These are phyloP conservation scores for Melanocharis versteri DNA, from an alignment of 2,113 vertebrate genomes.

Conservation along the genomic window DNA sequence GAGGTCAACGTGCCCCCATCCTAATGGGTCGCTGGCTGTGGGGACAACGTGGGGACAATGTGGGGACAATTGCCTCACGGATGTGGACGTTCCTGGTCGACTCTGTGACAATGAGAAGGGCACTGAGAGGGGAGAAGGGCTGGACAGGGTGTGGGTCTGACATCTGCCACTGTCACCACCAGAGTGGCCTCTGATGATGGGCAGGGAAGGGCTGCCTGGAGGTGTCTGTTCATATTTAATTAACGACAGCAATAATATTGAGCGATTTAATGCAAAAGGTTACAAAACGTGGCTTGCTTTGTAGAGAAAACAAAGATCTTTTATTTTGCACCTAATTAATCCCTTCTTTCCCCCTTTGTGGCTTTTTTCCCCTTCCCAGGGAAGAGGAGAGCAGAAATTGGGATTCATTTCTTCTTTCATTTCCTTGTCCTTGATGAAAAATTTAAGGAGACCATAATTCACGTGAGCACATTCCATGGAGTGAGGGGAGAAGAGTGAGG, in stretches of 20 bases:
- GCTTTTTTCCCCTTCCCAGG: not conserved
- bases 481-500: not conserved
- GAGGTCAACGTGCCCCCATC: not conserved
- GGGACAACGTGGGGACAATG: not conserved
- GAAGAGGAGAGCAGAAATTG: not conserved
- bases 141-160: not conserved
- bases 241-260: not conserved
- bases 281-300: not conserved
- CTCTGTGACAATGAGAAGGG: not conserved
- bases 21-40: not conserved
- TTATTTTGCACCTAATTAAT: not conserved
- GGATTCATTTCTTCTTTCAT: not conserved
- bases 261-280: not conserved
- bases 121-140: not conserved
- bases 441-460: not conserved
- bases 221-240: not conserved
- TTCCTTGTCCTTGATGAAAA: not conserved
- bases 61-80: not conserved
- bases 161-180: not conserved
- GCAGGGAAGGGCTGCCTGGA: not conserved
- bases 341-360: not conserved
- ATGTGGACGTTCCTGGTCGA: not conserved
- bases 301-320: constrained; percentile 4
- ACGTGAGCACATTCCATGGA: not conserved
- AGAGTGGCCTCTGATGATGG: not conserved